Evolutionary conservation across 2,888 invertebrate genomes (phyloP).

Genomic region (Agonopterix alstromeriana): DNA sequence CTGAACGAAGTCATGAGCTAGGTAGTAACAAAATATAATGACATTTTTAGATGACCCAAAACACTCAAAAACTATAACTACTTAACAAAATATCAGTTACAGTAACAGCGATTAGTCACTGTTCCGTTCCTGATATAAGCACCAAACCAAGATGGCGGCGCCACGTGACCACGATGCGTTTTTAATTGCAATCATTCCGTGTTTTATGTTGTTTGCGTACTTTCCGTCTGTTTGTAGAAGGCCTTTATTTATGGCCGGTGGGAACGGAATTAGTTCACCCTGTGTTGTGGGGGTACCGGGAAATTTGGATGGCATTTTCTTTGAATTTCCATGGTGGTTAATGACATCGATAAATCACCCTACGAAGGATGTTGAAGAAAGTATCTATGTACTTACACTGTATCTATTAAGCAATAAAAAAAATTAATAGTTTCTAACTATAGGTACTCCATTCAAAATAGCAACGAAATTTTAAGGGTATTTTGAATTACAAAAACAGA

Average conservation of each 20-base stretch:
- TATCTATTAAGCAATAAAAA: no score
- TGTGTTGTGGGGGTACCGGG: neutral
- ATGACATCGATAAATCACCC: no score
- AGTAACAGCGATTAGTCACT: slow-evolving; percentile 6
- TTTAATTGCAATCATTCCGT: slow-evolving; percentile 76
- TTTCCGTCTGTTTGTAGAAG: slow-evolving; percentile 59
- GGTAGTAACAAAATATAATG: no score
- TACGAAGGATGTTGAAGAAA: no score
- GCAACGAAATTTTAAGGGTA: no score
- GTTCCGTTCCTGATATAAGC: neutral
- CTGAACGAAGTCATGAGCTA: no score
- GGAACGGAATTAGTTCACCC: slow-evolving; percentile 35
- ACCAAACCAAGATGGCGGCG: slow-evolving; percentile 54
- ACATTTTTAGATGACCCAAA: no score
- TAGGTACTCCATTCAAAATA: no score
- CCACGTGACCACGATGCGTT: slow-evolving; percentile 70
- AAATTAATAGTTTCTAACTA: no score
- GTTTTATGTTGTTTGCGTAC: slow-evolving; percentile 74
- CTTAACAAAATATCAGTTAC: slow-evolving; percentile 1
- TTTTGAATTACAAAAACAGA: no score
- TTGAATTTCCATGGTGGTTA: no score
- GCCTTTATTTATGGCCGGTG: slow-evolving; percentile 70
- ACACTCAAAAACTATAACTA: neutral
- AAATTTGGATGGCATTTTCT: neutral
- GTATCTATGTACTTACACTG: no score